Percentiles rank a stretch among this genome's conserved stretches.
phyloP scores from a whole-genome alignment of 2,113 vertebrate species.

The Panurus biarmicus region DNA sequence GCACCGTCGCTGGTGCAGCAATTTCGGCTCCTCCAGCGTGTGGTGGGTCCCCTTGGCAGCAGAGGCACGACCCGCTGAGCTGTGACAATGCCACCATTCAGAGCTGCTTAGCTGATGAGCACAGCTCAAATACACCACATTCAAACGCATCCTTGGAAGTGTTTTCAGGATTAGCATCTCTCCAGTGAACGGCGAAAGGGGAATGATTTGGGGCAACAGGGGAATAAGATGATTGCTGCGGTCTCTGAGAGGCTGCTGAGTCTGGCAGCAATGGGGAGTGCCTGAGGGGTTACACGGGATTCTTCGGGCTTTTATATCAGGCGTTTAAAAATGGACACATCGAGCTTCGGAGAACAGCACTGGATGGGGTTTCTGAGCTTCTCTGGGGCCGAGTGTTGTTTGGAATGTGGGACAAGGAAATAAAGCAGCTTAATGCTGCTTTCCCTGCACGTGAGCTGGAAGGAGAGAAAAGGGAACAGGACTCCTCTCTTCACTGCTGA shows the following conservation, averaged over 20 bases:
- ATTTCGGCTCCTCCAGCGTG: rapidly evolving
- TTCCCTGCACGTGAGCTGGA: background rate
- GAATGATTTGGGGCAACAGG: background rate
- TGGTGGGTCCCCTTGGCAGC: background rate
- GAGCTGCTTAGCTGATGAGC: background rate
- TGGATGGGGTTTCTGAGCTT: background rate
- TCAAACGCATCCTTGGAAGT: background rate
- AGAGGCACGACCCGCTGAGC: background rate
- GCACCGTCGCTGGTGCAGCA: background rate
- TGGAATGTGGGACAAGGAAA: background rate
- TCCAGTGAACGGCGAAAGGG: background rate
- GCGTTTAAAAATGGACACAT: background rate
- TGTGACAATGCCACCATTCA: background rate
- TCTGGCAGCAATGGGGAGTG: background rate
- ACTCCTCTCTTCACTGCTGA: background rate
- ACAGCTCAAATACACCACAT: background rate
- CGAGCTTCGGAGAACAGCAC: background rate
- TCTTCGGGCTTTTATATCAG: background rate
- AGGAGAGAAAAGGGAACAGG: background rate
- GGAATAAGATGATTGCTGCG: rapidly evolving
- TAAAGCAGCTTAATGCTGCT: background rate
- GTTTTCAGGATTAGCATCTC: background rate
- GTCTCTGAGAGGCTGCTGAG: background rate
- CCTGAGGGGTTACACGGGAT: background rate
- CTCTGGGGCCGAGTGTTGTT: background rate